These are phyloP conservation scores for Drosophila helvetica DNA, from an alignment of 2,888 invertebrate species.

Conservation along the genomic window DNA sequence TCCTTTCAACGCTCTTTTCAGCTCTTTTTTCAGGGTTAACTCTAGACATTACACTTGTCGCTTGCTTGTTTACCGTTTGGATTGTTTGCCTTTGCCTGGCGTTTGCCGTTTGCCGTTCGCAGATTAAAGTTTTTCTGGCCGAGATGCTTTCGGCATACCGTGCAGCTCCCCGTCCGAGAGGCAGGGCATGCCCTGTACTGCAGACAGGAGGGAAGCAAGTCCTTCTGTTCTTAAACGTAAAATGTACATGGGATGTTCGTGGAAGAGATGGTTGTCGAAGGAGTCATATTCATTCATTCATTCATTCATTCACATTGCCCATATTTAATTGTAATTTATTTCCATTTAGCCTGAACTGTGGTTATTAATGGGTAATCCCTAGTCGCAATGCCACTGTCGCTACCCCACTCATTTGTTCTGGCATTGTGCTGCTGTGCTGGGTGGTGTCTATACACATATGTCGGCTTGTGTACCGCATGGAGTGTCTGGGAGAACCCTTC, in stretches of 20 bases:
- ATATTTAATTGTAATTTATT: too few species aligned
- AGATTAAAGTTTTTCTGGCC: conserved; percentile 37
- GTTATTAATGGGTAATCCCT: background rate
- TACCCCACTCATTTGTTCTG: conserved; percentile 10
- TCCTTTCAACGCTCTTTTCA: background rate
- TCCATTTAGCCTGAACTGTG: too few species aligned
- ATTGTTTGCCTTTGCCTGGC: conserved; percentile 31
- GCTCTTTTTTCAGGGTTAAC: conserved; percentile 65
- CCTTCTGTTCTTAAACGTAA: too few species aligned
- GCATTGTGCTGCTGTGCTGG: background rate
- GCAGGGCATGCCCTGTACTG: too few species aligned
- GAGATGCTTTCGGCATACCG: conserved; percentile 20
- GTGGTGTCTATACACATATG: background rate
- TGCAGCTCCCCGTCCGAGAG: background rate
- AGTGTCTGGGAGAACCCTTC: conserved; percentile 40
- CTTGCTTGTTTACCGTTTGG: conserved; percentile 45
- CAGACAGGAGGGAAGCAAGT: too few species aligned
- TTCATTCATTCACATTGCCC: too few species aligned
- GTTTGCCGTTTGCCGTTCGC: conserved; percentile 15
- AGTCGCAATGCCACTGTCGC: background rate
- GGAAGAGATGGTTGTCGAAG: too few species aligned
- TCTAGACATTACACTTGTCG: conserved; percentile 40
- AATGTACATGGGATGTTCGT: too few species aligned
- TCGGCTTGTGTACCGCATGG: conserved; percentile 8
- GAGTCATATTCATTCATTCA: too few species aligned